Base-by-base conservation (phyloP, 2,888 invertebrate species). In the Smittia sp. region DNA sequence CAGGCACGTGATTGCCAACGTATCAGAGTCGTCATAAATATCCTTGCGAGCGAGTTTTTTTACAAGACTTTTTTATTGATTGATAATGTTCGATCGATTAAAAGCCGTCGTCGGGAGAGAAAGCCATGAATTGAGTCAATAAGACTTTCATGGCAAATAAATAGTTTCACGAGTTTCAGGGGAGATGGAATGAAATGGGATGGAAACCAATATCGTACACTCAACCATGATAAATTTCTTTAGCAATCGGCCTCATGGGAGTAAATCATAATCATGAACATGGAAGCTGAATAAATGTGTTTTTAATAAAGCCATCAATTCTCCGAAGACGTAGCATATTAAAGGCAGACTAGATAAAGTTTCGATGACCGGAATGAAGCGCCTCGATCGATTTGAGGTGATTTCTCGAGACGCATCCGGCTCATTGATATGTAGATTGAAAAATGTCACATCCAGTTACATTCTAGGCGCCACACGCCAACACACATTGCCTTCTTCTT, bases 401-500 rank as follows among this genome's bases (percentile, higher is more conserved):
- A 46, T 3, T 46, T 15, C 15, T 46, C 46, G 3, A 15, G 46
- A n/a, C 46, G 15, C 46, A 11, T 2, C 46, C 6, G 58, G 18
- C 24, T 18, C 18, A 58, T 58, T 58, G 9, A 58, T 22, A 22
- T 24, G 58, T 13, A 58, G 46, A 46, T 46, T 58, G 24, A 58
- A 58, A 58, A 58, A 24, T 22, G 24, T 20, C 22, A 63, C 25
- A 27, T 25, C 27, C 27, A 13, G 63, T 27, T 22, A 63, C 25
- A 63, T 63, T 63, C n/a, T n/a, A 38, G 70, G 70, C 70, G 70
- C 70, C 70, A 58, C 18, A 3, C 66, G 65, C 65, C 65, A 65
- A 65, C 65, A 32, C 27, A 65, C 7, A 11, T 13, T 65, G 15
- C 24, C 6, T 54, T 58, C 58, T 58, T 58, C 65, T 7, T 58